Base-by-base conservation (phyloP, 2,113 vertebrate species). In the Embiotoca jacksoni region DNA sequence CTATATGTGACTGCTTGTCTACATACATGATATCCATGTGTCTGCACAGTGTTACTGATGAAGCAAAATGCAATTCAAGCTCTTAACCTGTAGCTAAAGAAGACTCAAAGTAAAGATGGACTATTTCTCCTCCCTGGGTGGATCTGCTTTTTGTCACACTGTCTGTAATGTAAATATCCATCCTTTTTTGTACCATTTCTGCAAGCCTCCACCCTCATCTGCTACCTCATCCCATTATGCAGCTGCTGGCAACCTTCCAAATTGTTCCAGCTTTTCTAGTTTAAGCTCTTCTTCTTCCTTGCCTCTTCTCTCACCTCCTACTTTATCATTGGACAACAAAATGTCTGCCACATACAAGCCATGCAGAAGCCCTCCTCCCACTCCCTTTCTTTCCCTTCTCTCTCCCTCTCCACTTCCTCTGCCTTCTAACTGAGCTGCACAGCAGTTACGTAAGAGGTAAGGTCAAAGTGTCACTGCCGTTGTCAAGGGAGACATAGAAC, bases 381-480 rank as follows among this genome's bases (percentile, higher is more conserved):
- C 57, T 11, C 75, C 47, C 62, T 31, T 68, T 8, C 35, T 32
- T 55, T 50, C 62, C 49, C 68, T 47, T 32, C 60, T 50, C 62
- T 54, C 68, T 47, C 85, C 14, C 72, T 50, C 68, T 44, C 46
- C 32, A 66, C 50, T 59, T 76, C 62, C 75, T 71, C 73, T 73
- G 69, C 88, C 44, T 70, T 78, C 75, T 63, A 74, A 83, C 53
- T 13, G 50, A 80, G 78, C 81, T 77, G 74, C 72, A 62, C 72
- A 72, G 84, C 31, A 6, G 82, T 94, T 93, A 93, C 72, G 46
- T 94, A 94, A 93, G 87, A 85, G 56, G 76, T 81, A 58, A 85
- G 90, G 91, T 92, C 90, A 93, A 91, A 92, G 88, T 90, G 91
- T 90, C 82, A 88, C 69, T 68, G 91, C 69, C 53, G 87, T 92